Evolutionary conservation across 37 sponge, comb jelly and placozoan species (phyloP).

Genomic region (Haliclona indistincta): DNA sequence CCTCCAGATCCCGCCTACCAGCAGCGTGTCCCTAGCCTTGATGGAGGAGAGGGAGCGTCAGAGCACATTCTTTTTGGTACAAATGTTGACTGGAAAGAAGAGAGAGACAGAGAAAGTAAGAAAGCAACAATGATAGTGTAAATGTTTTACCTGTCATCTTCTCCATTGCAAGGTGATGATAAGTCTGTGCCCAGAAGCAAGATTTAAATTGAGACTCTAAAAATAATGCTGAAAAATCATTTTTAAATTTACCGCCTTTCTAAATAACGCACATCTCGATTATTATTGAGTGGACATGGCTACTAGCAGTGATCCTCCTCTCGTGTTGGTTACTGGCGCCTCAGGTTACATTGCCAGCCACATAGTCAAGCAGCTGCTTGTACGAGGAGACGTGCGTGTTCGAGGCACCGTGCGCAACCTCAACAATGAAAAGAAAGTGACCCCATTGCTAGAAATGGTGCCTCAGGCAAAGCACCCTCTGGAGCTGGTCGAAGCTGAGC

Average conservation of each 20-base stretch:
- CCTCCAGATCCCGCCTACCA: constrained; percentile 30
- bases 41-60: constrained; percentile 58
- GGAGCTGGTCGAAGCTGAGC: constrained; percentile 82
- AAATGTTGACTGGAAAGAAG: constrained; percentile 32
- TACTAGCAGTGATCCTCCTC: no score
- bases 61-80: constrained; percentile 60
- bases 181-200: background rate
- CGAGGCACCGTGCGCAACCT: constrained; percentile 83
- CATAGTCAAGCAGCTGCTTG: constrained; percentile 64
- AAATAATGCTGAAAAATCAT: no score
- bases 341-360: constrained; percentile 86
- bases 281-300: no score
- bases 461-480: constrained; percentile 73
- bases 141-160: background rate
- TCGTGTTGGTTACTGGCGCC: constrained; percentile 89
- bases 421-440: constrained; percentile 62
- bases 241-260: no score
- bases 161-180: background rate
- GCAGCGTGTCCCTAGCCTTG: constrained; percentile 39
- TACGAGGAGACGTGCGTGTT: constrained; percentile 52
- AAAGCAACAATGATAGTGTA: constrained; percentile 1
- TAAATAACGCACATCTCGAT: no score
- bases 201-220: no score
- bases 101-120: background rate
- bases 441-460: constrained; percentile 59